Evolutionary conservation across 2,888 invertebrate species (phyloP).

Genomic region (Agriopis aurantiaria): DNA sequence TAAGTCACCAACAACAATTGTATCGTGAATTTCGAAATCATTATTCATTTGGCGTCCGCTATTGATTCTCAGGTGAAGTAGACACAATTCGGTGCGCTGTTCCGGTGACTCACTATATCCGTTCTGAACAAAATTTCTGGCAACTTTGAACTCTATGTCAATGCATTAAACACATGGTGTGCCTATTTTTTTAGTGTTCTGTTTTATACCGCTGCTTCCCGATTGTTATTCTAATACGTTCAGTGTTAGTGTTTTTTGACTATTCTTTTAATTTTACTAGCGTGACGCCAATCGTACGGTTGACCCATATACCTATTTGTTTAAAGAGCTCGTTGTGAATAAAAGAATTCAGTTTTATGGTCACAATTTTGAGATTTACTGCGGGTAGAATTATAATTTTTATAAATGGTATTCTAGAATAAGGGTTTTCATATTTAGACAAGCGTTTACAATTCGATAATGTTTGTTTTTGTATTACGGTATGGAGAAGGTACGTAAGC

Average conservation of each 20-base stretch:
- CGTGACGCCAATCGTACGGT: conserved; percentile 58
- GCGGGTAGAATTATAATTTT: conserved; percentile 5
- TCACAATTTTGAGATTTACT: conserved; percentile 41
- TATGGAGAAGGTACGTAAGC: no score
- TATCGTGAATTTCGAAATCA: conserved; percentile 54
- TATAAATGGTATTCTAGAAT: conserved; percentile 2
- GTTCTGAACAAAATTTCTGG: conserved; percentile 42
- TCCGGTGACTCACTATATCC: conserved; percentile 80
- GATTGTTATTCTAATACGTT: conserved; percentile 71
- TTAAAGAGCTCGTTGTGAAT: conserved; percentile 43
- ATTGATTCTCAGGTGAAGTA: conserved; percentile 68
- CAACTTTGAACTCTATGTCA: conserved; percentile 31
- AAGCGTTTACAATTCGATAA: background rate
- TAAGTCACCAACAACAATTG: conserved; percentile 36
- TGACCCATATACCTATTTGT: conserved; percentile 62
- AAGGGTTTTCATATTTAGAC: background rate
- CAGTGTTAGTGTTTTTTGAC: conserved; percentile 60
- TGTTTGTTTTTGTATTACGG: no score
- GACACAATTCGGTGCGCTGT: conserved; percentile 69
- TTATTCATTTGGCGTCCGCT: conserved; percentile 65
- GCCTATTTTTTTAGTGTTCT: conserved; percentile 23
- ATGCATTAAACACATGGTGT: conserved; percentile 11
- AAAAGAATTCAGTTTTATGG: conserved; percentile 37
- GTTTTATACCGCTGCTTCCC: conserved; percentile 56
- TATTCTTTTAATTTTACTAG: conserved; percentile 60